Percentiles rank a stretch among this genome's conserved stretches.
These are phyloP conservation scores for Mellivora capensis DNA, from an alignment of 2,113 vertebrate genomes.

Conservation along the genomic window DNA sequence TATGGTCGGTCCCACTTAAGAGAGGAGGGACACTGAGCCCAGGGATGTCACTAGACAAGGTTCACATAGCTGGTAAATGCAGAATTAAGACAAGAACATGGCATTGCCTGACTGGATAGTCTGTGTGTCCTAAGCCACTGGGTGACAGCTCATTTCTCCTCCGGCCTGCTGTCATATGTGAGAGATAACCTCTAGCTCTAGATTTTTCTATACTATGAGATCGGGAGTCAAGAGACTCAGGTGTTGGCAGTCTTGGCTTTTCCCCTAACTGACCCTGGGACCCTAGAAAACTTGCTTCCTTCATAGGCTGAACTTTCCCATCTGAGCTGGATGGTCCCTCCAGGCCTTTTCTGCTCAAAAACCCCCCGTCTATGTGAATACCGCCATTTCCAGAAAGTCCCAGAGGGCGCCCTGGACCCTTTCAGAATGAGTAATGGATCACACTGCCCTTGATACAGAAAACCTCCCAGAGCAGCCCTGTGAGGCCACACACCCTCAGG, in stretches of 20 bases:
- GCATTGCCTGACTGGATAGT: not conserved
- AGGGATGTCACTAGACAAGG: not conserved
- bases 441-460: not conserved
- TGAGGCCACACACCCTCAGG: not conserved
- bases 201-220: not conserved
- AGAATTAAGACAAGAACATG: not conserved
- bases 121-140: not conserved
- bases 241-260: accelerated
- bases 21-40: not conserved
- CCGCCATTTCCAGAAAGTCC: not conserved
- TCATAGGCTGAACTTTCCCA: not conserved
- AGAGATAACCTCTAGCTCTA: not conserved
- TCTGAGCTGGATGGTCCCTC: no score
- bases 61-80: not conserved
- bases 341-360: not conserved
- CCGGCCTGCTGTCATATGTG: not conserved
- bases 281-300: not conserved
- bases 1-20: not conserved
- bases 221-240: not conserved
- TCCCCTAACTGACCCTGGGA: not conserved
- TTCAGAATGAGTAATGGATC: not conserved
- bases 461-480: not conserved
- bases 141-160: not conserved
- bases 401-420: not conserved
- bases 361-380: not conserved